Base-by-base conservation (phyloP, 2,113 vertebrate genomes). In the Channa argus region DNA sequence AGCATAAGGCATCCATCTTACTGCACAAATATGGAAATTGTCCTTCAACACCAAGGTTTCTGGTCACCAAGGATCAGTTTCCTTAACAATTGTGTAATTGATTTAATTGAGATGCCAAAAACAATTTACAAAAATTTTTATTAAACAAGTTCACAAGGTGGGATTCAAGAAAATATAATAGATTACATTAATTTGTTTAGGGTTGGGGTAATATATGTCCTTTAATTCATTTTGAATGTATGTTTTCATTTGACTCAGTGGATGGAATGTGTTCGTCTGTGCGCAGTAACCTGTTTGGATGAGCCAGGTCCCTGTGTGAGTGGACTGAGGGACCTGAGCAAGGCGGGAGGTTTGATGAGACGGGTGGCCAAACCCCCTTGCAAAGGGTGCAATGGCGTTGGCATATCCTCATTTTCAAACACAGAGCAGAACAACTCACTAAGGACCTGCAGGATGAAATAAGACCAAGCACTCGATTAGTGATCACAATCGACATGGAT, bases 401-500 rank as follows among this genome's bases (percentile, higher is more conserved):
- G 90, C 81, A 95, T 78, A 80, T 93, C 93, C 47, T 95, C 93
- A 15, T 94, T 96, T 90, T 96, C 96, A 87, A 96, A 97, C 80
- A 96, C 95, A 14, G 95, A 95, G 53, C 96, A 96, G 91, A 98
- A 96, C 85, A 97, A 91, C 82, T 97, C 96, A 56, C 95, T 95
- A 50, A 97, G 94, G 71, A 97, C 93, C 97, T 98, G 86, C 12
- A 56, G 36, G 15, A 7, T 3, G 44, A 45, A 44, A 69, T 7
- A 47, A 13, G 44, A 39, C n/a, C n/a, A 43, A 9, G n/a, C 24
- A 24, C 24, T 24, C 24, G 24, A 24, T 24, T 24, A 24, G 24
- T 24, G 24, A 24, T 24, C 1, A 24, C 24, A 24, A 24, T 24
- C 24, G 24, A 24, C 24, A 24, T 24, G 24, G 24, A 24, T 24